phyloP scores from a whole-genome alignment of 2,797 vertebrate genomes.

The Sebastes diploproa region DNA sequence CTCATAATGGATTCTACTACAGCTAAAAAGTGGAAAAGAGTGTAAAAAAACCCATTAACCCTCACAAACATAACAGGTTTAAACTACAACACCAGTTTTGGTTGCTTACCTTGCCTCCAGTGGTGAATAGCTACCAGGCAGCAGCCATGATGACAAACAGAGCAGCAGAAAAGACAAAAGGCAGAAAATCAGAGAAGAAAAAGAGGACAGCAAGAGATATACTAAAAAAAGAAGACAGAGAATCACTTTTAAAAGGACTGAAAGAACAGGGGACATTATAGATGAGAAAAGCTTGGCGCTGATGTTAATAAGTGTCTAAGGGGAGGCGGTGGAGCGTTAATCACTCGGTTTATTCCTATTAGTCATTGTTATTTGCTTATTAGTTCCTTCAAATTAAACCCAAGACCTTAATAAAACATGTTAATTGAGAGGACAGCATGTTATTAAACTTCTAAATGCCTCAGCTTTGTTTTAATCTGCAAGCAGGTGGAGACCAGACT shows the following conservation, averaged over 20 bases:
- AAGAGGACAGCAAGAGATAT: background rate
- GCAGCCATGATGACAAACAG: constrained; percentile 29
- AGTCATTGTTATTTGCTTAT: constrained; percentile 40
- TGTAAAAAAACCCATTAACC: background rate
- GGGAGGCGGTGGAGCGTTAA: constrained; percentile 24
- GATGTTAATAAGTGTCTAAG: constrained; percentile 11
- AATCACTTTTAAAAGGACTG: background rate
- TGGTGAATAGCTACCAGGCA: constrained; percentile 79
- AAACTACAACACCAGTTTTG: background rate
- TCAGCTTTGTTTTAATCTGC: background rate
- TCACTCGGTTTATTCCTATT: constrained; percentile 36
- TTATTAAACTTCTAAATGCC: constrained; percentile 38
- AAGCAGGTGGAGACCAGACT: background rate
- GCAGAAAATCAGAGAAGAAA: constrained; percentile 34
- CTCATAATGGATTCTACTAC: background rate
- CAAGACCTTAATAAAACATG: constrained; percentile 19
- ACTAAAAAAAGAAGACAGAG: background rate
- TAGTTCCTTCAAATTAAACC: constrained; percentile 24
- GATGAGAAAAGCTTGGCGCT: background rate
- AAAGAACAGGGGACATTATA: background rate
- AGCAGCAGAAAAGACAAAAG: constrained; percentile 46
- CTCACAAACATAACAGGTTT: background rate
- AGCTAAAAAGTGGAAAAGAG: background rate
- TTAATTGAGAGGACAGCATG: constrained; percentile 14
- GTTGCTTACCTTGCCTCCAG: constrained; percentile 80